Base-by-base conservation (phyloP, 2,888 invertebrate genomes). In the Aspidiotus rigidus region DNA sequence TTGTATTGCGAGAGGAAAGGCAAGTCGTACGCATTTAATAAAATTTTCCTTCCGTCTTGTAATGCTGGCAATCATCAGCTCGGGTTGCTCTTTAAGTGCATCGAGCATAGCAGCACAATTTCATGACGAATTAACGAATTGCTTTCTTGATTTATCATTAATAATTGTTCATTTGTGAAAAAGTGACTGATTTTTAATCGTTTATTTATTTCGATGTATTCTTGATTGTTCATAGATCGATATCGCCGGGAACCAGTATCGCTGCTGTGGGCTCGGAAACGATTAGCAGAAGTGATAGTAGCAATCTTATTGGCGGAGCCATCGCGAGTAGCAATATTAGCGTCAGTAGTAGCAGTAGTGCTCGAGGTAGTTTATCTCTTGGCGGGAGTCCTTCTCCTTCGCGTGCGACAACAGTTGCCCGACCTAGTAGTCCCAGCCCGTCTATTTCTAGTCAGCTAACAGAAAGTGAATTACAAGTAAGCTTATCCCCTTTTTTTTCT, bases 361-460 rank as follows among this genome's bases (percentile, higher is more conserved):
- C 11, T n/a, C 67, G 67, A 5, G 53, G 60, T 40, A 67, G 60
- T 67, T 53, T 67, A 44, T 67, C 67, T 39, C 28, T 67, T 28
- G 60, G 67, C 53, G 67, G 59, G 16, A 67, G 59, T 67, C 67
- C 67, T 49, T 67, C 67, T n/a, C 67, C 77, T 59, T 78, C 76
- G 70, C 78, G 79, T 72, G 83, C 85, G 70, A 85, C 85, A 78
- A 84, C 87, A 74, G 81, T 87, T 75, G 88, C 88, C 74, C 81
- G 90, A 75, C 90, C 90, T 61, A 85, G 90, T 40, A 94, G 93
- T 75, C 95, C 95, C 1, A 93, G 93, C 74, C 93, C 93, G 56
- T 93, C 94, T 72, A 86, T 93, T 75, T 88, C 89, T 75, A 93
- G 93, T 74, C 94, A 95, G 77, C 92, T 93, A 78, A 89, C 89